A percentile compares a stretch with the other conserved stretches of the same genome.
phyloP scores from a whole-genome alignment of 2,888 invertebrate genomes.

The Agrilus biguttatus region DNA sequence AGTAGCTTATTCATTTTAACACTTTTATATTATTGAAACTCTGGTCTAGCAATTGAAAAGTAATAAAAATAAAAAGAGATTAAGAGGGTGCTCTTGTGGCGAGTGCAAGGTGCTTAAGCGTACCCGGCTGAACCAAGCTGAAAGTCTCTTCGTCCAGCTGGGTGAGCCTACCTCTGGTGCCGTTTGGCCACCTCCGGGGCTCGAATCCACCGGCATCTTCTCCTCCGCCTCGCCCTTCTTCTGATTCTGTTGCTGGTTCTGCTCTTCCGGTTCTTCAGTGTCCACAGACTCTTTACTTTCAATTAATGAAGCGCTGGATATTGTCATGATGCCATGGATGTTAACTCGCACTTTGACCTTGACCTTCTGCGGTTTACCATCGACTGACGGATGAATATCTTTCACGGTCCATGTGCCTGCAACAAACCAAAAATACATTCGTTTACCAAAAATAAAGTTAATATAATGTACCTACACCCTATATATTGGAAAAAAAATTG shows the following conservation, averaged over 20 bases:
- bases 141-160: conserved; percentile 35
- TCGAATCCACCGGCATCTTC: conserved; percentile 26
- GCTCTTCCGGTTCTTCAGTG: conserved; percentile 24
- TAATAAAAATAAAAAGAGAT: conserved; percentile 1
- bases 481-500: conserved; percentile 1
- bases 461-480: neutral
- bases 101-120: conserved; percentile 27
- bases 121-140: conserved; percentile 36
- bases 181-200: conserved; percentile 8
- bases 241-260: conserved; percentile 17
- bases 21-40: no score
- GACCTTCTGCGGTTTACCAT: conserved; percentile 87
- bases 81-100: conserved; percentile 8
- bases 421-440: conserved; percentile 4
- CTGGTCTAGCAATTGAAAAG: neutral
- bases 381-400: conserved; percentile 72
- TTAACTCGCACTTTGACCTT: conserved; percentile 93
- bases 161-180: conserved; percentile 32
- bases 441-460: neutral
- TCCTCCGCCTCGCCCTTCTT: conserved; percentile 36
- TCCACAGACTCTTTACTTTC: conserved; percentile 52
- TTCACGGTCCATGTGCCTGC: conserved; percentile 61
- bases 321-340: conserved; percentile 80
- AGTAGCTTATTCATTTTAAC: no score
- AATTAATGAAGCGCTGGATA: conserved; percentile 72